phyloP scores from a whole-genome alignment of 2,113 vertebrate species.

The Dicerorhinus sumatrensis region DNA sequence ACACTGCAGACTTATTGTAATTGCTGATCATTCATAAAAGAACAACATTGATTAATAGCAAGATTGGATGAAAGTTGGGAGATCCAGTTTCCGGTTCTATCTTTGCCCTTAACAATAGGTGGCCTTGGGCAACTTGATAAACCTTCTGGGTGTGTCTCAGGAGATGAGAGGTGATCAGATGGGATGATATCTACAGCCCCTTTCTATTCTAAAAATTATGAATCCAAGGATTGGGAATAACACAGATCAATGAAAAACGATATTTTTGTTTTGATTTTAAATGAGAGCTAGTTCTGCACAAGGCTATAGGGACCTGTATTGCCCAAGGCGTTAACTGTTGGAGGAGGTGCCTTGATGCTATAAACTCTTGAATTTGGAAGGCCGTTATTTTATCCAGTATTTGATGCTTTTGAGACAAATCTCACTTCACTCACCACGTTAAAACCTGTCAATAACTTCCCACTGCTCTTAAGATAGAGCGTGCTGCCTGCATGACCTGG shows the following conservation, averaged over 20 bases:
- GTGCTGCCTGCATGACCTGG: background rate
- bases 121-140: background rate
- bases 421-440: background rate
- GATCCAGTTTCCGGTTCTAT: background rate
- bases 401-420: background rate
- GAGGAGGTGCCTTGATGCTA: background rate
- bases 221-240: background rate
- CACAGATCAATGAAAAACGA: background rate
- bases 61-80: background rate
- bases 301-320: background rate
- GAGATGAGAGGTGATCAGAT: background rate
- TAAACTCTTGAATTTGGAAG: background rate
- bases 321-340: background rate
- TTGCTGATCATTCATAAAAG: background rate
- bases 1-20: background rate
- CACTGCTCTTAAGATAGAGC: background rate
- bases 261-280: slow-evolving; percentile 10
- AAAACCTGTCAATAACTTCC: background rate
- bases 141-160: background rate
- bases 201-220: background rate
- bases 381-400: background rate
- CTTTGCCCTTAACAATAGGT: background rate
- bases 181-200: background rate
- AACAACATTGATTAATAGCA: background rate
- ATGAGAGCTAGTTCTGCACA: background rate